phyloP scores from a whole-genome alignment of 2,888 invertebrate species.

The Rotaria sp. region DNA sequence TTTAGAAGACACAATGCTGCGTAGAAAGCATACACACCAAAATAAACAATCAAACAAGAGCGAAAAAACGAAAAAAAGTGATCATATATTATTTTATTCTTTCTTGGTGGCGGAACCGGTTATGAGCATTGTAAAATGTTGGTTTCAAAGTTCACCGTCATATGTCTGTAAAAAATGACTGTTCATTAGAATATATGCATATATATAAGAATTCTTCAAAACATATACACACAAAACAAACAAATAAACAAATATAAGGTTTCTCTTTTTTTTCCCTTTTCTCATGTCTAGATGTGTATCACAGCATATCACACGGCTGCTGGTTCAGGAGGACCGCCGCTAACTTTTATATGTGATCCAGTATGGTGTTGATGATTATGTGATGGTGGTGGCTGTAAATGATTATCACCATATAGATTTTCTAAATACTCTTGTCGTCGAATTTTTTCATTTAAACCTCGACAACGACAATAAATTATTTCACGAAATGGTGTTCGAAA shows the following conservation, averaged over 20 bases:
- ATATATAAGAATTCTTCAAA: not conserved
- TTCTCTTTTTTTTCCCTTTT: not conserved
- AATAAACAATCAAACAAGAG: not conserved
- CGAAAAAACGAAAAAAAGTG: not conserved
- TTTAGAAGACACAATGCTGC: not conserved
- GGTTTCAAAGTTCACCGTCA: not conserved
- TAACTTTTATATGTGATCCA: not conserved
- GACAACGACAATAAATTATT: slow-evolving; percentile 66
- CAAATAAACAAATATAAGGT: not conserved
- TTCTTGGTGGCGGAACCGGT: not conserved
- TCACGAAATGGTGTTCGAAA: slow-evolving; percentile 91
- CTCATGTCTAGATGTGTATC: not conserved
- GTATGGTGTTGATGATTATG: not conserved
- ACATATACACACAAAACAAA: not conserved
- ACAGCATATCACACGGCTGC: not conserved
- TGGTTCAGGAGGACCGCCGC: not conserved
- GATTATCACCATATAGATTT: slow-evolving; percentile 1
- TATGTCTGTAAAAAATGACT: not conserved
- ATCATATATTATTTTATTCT: not conserved
- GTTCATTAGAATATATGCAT: not conserved
- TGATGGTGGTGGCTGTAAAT: not conserved
- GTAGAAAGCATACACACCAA: slow-evolving; percentile 1
- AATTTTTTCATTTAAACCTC: slow-evolving; percentile 51
- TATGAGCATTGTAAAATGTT: not conserved
- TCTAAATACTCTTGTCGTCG: slow-evolving; percentile 45